Conservation (phyloP, 2,888 invertebrate species). For the Torymus tubicola region DNA sequence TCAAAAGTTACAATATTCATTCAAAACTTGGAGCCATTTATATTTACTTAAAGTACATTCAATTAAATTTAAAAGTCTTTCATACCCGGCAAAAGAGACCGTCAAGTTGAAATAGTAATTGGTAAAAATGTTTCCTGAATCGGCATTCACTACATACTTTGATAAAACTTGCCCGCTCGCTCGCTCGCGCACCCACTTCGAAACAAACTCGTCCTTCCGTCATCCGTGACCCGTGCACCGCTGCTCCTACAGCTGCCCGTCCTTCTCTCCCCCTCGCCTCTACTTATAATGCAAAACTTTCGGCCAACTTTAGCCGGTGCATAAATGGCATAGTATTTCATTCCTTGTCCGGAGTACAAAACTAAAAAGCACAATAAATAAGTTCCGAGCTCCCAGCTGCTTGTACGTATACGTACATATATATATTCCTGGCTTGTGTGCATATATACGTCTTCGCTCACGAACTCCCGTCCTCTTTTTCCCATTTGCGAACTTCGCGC, state of each 20-base stretch:
- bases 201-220: background rate
- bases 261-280: background rate
- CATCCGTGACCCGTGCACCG: background rate
- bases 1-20: background rate
- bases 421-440: slow-evolving; percentile 46
- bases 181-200: too few relatives aligned
- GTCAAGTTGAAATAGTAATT: too few relatives aligned
- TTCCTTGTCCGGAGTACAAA: slow-evolving; percentile 24
- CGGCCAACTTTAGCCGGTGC: slow-evolving; percentile 27
- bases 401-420: slow-evolving; percentile 20
- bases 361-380: slow-evolving; percentile 33
- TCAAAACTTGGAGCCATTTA: background rate
- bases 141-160: background rate
- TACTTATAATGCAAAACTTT: background rate
- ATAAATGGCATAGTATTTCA: slow-evolving; percentile 17
- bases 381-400: slow-evolving; percentile 36
- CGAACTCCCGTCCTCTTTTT: slow-evolving; percentile 51
- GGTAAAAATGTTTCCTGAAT: background rate
- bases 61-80: too few relatives aligned
- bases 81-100: too few relatives aligned
- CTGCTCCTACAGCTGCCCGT: too few relatives aligned
- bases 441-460: slow-evolving; percentile 14
- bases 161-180: background rate
- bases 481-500: slow-evolving; percentile 60
- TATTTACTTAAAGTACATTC: too few relatives aligned